These are phyloP conservation scores for Plotosus lineatus DNA, from an alignment of 2,113 vertebrate genomes.

Conservation along the genomic window DNA sequence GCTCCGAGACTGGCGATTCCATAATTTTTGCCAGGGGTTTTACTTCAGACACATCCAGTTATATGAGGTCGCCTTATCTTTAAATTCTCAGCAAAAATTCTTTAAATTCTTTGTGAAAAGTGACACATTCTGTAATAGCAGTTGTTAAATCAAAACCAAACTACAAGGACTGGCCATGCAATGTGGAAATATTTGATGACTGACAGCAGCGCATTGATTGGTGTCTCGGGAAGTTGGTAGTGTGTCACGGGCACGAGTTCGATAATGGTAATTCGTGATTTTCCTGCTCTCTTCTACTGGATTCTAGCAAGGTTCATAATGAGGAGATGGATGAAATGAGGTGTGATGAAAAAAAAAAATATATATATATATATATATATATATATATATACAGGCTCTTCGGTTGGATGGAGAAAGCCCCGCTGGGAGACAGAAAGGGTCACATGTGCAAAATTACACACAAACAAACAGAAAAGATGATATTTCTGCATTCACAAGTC, in stretches of 20 bases:
- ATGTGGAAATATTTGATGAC: not conserved
- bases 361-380: too few species aligned
- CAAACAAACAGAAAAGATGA: not conserved
- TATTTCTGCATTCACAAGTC: not conserved
- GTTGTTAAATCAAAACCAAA: not conserved
- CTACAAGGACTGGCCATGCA: too few species aligned
- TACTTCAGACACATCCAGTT: too few species aligned
- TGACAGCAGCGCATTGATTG: not conserved
- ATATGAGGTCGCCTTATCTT: too few species aligned
- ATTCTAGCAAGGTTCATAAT: not conserved
- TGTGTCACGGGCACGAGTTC: not conserved
- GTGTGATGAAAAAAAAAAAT: not conserved
- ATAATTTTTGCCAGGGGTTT: too few species aligned
- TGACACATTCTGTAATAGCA: not conserved
- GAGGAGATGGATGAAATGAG: constrained; percentile 1
- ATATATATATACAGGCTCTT: not conserved
- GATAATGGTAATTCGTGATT: not conserved
- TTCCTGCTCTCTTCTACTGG: not conserved
- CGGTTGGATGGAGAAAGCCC: not conserved
- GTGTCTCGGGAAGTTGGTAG: not conserved
- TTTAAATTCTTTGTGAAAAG: not conserved
- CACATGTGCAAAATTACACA: not conserved
- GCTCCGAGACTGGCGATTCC: too few species aligned
- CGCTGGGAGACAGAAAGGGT: not conserved
- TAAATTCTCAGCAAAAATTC: too few species aligned